Percentiles rank a stretch among this genome's conserved stretches.
Evolutionary conservation across 2,888 invertebrate genomes (phyloP).

Genomic region (Ephialtes manifestator): DNA sequence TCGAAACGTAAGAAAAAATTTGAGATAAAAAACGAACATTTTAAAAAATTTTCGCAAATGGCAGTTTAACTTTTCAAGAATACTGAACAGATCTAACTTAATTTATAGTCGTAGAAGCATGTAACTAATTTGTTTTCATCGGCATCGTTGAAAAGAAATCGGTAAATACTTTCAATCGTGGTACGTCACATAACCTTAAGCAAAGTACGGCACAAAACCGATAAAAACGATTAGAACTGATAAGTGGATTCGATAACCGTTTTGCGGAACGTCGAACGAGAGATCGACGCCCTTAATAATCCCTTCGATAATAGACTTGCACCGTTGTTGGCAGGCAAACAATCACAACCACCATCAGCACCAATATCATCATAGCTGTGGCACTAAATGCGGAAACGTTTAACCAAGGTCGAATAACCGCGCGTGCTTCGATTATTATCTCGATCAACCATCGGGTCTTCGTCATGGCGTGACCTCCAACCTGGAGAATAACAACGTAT

Average conservation of each 20-base stretch:
- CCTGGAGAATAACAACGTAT: slow-evolving; percentile 52
- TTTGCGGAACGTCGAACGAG: slow-evolving; percentile 2
- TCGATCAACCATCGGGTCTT: slow-evolving; percentile 48
- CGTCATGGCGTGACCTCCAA: slow-evolving; percentile 52
- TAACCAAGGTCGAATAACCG: slow-evolving; percentile 66
- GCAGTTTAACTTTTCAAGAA: too few species aligned
- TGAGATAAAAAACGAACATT: too few species aligned
- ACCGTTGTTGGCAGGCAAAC: slow-evolving; percentile 13
- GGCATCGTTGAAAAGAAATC: too few species aligned
- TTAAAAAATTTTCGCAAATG: too few species aligned
- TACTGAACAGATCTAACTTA: too few species aligned
- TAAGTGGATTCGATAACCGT: slow-evolving; percentile 3
- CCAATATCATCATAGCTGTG: slow-evolving; percentile 19
- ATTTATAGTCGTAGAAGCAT: too few species aligned
- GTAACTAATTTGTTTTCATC: too few species aligned
- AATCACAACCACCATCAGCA: slow-evolving; percentile 7
- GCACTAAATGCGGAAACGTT: slow-evolving; percentile 64
- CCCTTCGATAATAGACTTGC: slow-evolving; percentile 48
- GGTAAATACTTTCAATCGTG: too few species aligned
- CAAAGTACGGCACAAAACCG: background rate
- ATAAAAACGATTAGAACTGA: background rate
- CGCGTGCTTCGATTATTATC: slow-evolving; percentile 62
- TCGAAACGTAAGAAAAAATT: background rate
- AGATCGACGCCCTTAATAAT: slow-evolving; percentile 45
- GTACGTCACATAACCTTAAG: background rate